Evolutionary conservation across 2,888 invertebrate genomes (phyloP).

Genomic region (Plusia festucae): DNA sequence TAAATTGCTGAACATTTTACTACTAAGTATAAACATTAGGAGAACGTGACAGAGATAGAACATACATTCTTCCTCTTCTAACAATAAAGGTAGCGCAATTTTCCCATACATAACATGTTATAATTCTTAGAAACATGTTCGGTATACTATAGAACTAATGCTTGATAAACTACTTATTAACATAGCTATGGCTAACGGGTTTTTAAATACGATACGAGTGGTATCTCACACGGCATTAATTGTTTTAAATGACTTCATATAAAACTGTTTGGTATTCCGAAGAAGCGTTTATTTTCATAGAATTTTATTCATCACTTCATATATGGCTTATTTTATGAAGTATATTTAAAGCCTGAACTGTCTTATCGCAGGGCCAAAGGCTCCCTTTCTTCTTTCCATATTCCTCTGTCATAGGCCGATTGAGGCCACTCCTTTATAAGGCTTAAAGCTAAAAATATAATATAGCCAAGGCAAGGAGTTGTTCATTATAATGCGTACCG

Average conservation of each 20-base stretch:
- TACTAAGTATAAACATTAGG: background rate
- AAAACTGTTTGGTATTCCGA: background rate
- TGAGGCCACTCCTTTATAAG: no score
- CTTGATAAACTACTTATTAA: slow-evolving; percentile 31
- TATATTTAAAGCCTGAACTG: no score
- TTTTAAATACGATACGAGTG: slow-evolving; percentile 20
- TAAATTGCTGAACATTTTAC: background rate
- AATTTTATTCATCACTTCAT: background rate
- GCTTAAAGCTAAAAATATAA: background rate
- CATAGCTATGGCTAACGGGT: slow-evolving; percentile 27
- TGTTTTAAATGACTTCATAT: slow-evolving; percentile 11
- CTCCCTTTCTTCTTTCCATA: no score
- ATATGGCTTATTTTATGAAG: no score
- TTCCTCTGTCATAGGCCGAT: no score
- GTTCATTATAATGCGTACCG: background rate
- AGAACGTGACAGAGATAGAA: slow-evolving; percentile 44
- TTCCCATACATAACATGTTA: slow-evolving; percentile 44
- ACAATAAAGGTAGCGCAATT: slow-evolving; percentile 41
- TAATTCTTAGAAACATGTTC: slow-evolving; percentile 52
- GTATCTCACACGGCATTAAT: background rate
- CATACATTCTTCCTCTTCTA: slow-evolving; percentile 40
- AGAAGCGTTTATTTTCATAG: background rate
- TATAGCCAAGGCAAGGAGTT: background rate
- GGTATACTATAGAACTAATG: slow-evolving; percentile 26
- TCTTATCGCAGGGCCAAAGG: no score